A percentile compares a stretch with the other conserved stretches of the same genome.
These are phyloP conservation scores for Drosophila kambysellisi DNA, from an alignment of 2,888 invertebrate species.

Conservation along the genomic window DNA sequence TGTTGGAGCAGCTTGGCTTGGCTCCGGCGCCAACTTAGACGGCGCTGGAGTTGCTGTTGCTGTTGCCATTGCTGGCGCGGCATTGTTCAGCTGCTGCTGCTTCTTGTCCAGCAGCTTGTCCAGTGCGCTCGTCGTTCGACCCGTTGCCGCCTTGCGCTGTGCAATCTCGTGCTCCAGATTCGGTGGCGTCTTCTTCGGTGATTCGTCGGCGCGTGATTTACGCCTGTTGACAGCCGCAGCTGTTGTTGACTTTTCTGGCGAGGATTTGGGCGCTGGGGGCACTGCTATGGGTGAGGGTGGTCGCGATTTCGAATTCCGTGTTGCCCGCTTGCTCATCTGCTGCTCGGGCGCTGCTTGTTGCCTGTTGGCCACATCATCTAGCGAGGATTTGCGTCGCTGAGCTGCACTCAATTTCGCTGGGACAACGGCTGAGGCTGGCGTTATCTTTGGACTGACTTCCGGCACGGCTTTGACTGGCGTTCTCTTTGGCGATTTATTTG, in stretches of 20 bases:
- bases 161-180: conserved; percentile 83
- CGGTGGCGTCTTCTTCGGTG: conserved; percentile 63
- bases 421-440: conserved; percentile 22
- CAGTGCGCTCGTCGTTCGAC: conserved; percentile 84
- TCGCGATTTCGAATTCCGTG: conserved; percentile 73
- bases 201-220: conserved; percentile 62
- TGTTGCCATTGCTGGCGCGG: conserved; percentile 20
- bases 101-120: conserved; percentile 87
- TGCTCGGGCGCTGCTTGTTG: conserved; percentile 28
- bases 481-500: conserved; percentile 74
- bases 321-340: conserved; percentile 64
- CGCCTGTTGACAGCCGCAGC: conserved; percentile 19
- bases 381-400: conserved; percentile 68
- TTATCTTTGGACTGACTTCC: conserved; percentile 16
- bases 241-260: conserved; percentile 50
- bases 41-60: not conserved
- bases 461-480: conserved; percentile 65
- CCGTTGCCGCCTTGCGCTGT: conserved; percentile 81
- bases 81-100: conserved; percentile 84
- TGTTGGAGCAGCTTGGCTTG: conserved; percentile 16
- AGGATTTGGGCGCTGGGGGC: conserved; percentile 34
- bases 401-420: conserved; percentile 15
- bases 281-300: conserved; percentile 44
- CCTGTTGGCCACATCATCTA: conserved; percentile 77
- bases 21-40: conserved; percentile 10